Evolutionary conservation across 2,888 invertebrate species (phyloP), one percentile per base, ranked within the genome.

Genomic region (Cataglyphis albicans): DNA sequence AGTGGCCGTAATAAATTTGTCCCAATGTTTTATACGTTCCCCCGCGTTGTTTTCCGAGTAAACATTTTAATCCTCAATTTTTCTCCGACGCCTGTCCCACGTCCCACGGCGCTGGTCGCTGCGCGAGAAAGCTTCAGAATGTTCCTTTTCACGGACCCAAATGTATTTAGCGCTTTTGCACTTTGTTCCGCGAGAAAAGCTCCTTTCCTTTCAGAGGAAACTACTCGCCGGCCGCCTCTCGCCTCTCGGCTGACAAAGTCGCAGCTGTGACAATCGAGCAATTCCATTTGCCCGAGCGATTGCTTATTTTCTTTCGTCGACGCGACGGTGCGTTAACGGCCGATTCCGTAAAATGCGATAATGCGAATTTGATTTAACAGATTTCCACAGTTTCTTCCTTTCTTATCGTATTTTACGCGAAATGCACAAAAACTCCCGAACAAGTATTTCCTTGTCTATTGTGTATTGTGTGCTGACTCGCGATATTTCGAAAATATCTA

Each of bases 241-340:
- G 75, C 35, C 68, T 48, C 29, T 75, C 61, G 67, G 63, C 67
- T 68, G 70, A 78, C 81, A 82, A 87, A 84, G 87, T 87, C 84
- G 67, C 65, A 81, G 83, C 84, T 65, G 68, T 81, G 59, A 84
- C 87, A 88, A 87, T 86, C 81, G 85, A 85, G 88, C 84, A 86
- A 87, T 88, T 84, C 86, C 88, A 86, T 88, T 87, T 87, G 86
- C 86, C 72, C 86, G 76, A 68, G 83, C 80, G 68, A 86, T 87
- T 86, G 87, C 86, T 88, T 87, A 87, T 87, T 87, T 85, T 87
- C 85, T 72, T 78, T 61, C 64, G 44, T 5, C 72, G 72, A 32
- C 75, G 3, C 72, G 72, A 32, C 75, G 57, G 80, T 80, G 80
- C 67, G 65, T 83, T 75, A 65, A 75, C 82, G 63, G 75, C 75